Evolutionary conservation across 2,888 invertebrate species (phyloP).

Genomic region (Emmelina monodactyla): DNA sequence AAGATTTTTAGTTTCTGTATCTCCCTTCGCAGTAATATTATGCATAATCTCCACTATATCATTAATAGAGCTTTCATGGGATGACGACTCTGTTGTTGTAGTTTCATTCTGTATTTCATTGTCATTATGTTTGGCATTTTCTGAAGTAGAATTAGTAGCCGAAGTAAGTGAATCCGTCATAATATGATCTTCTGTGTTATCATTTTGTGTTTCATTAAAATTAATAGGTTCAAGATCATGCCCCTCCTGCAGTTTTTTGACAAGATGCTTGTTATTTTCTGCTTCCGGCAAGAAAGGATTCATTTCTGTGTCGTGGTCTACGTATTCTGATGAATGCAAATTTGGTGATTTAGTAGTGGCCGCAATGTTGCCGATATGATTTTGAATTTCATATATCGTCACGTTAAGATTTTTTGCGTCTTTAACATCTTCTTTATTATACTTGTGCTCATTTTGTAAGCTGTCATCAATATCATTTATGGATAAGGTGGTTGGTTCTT

Average conservation of each 20-base stretch:
- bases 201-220: constrained; percentile 51
- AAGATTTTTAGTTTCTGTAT: too few species aligned
- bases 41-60: too few species aligned
- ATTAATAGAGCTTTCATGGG: too few species aligned
- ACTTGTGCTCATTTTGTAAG: too few species aligned
- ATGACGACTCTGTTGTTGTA: too few species aligned
- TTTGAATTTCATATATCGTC: constrained; percentile 52
- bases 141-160: too few species aligned
- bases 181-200: constrained; percentile 44
- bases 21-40: too few species aligned
- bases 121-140: too few species aligned
- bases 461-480: too few species aligned
- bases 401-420: constrained; percentile 43
- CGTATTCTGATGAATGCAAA: constrained; percentile 36
- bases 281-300: constrained; percentile 73
- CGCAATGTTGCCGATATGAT: constrained; percentile 30
- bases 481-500: too few species aligned
- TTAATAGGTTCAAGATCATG: constrained; percentile 50
- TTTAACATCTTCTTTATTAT: constrained; percentile 25
- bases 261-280: constrained; percentile 67
- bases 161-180: too few species aligned
- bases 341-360: constrained; percentile 25
- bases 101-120: too few species aligned
- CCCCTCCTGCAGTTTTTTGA: constrained; percentile 67
- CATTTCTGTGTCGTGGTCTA: constrained; percentile 65